Conservation (phyloP, 2,888 invertebrate species). For the Hetaerina titia region DNA sequence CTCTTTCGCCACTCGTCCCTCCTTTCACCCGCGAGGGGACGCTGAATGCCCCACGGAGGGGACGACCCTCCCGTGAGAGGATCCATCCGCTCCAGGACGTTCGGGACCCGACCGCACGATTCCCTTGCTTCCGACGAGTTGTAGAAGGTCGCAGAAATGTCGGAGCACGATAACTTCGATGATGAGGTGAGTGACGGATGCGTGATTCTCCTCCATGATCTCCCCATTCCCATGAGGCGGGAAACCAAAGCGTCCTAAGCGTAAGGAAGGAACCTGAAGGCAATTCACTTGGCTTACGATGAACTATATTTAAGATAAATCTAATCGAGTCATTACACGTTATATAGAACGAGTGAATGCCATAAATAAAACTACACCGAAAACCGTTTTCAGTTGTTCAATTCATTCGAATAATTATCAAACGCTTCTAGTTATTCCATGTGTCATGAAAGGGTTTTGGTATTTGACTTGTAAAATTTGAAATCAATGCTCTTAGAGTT, state of each 20-base stretch:
- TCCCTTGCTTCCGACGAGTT: background rate
- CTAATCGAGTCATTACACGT: no score
- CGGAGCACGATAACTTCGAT: slow-evolving; percentile 63
- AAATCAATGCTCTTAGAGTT: no score
- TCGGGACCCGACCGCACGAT: background rate
- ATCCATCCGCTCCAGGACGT: background rate
- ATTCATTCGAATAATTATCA: no score
- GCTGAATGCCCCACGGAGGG: slow-evolving; percentile 16
- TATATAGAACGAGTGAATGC: no score
- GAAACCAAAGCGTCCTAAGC: background rate
- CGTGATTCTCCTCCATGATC: background rate
- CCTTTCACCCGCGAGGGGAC: background rate
- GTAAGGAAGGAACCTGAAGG: background rate
- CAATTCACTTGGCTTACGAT: no score
- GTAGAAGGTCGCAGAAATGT: slow-evolving; percentile 36
- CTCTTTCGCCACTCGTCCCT: background rate
- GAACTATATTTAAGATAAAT: no score
- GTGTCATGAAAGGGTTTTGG: no score
- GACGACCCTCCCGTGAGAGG: background rate
- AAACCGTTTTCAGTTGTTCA: no score
- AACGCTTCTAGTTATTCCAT: no score
- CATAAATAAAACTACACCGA: no score
- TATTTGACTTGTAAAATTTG: no score
- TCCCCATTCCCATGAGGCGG: background rate
- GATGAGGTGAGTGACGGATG: slow-evolving; percentile 54